These are phyloP conservation scores for Camponotus floridanus DNA, from an alignment of 1,140 invertebrate genomes.

Conservation along the genomic window DNA sequence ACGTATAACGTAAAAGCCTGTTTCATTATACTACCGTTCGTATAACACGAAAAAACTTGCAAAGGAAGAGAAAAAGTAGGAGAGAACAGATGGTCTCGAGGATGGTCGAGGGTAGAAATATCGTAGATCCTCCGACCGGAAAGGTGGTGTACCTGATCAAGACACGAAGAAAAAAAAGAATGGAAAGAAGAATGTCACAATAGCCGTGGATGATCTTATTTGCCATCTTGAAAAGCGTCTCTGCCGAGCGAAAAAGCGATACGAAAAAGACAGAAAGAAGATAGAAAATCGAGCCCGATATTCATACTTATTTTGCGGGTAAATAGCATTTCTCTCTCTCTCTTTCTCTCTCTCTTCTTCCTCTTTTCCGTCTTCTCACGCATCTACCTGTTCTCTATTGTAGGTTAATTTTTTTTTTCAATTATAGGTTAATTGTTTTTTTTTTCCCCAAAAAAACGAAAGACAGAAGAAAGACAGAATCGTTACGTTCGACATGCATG, in stretches of 20 bases:
- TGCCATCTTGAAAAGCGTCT: conserved; percentile 30
- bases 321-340: neutral
- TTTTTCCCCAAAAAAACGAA: too few species aligned
- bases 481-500: neutral
- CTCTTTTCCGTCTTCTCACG: neutral
- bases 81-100: neutral
- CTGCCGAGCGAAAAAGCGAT: neutral
- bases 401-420: conserved; percentile 38
- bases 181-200: conserved; percentile 22
- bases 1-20: conserved; percentile 48
- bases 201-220: conserved; percentile 54
- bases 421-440: too few species aligned
- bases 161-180: neutral
- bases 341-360: neutral
- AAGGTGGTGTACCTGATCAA: conserved; percentile 32
- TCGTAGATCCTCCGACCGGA: neutral
- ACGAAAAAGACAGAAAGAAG: conserved; percentile 23
- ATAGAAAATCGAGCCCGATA: neutral
- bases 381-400: conserved; percentile 35
- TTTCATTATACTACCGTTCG: conserved; percentile 36
- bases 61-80: neutral
- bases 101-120: conserved; percentile 39
- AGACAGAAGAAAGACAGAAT: conserved; percentile 20
- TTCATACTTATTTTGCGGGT: conserved; percentile 42
- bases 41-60: conserved; percentile 41